Evolutionary conservation across 2,888 invertebrate genomes (phyloP).

Genomic region (Cyclophora punctaria): DNA sequence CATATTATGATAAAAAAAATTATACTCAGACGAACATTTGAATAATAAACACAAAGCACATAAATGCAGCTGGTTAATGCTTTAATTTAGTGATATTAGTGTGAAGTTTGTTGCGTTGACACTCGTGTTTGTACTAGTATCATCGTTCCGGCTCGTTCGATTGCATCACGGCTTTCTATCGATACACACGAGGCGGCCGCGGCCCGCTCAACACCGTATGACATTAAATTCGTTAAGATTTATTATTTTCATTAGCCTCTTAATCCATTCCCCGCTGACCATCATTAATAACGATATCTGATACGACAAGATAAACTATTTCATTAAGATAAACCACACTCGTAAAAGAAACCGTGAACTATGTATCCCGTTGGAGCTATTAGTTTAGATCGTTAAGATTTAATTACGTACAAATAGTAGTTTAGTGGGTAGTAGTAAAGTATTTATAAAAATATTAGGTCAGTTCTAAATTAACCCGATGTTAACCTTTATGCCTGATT

Average conservation of each 20-base stretch:
- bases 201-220: slow-evolving; percentile 6
- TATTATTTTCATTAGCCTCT: slow-evolving; percentile 43
- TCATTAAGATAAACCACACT: slow-evolving; percentile 26
- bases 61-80: too few relatives aligned
- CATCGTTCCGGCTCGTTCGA: slow-evolving; percentile 26
- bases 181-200: neutral
- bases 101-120: too few relatives aligned
- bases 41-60: too few relatives aligned
- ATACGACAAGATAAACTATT: slow-evolving; percentile 23
- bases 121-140: slow-evolving; percentile 15
- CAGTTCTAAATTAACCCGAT: slow-evolving; percentile 1
- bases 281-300: slow-evolving; percentile 28
- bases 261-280: slow-evolving; percentile 25
- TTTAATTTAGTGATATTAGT: too few relatives aligned
- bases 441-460: neutral
- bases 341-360: slow-evolving; percentile 21
- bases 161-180: slow-evolving; percentile 56
- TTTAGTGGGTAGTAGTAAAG: too few relatives aligned
- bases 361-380: neutral
- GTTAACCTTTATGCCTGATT: neutral
- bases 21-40: too few relatives aligned
- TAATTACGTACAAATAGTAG: slow-evolving; percentile 9
- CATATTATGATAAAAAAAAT: too few relatives aligned
- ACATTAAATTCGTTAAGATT: slow-evolving; percentile 30
- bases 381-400: slow-evolving; percentile 6